Base-by-base conservation (phyloP, 2,888 invertebrate genomes). In the Conomelus anceps region DNA sequence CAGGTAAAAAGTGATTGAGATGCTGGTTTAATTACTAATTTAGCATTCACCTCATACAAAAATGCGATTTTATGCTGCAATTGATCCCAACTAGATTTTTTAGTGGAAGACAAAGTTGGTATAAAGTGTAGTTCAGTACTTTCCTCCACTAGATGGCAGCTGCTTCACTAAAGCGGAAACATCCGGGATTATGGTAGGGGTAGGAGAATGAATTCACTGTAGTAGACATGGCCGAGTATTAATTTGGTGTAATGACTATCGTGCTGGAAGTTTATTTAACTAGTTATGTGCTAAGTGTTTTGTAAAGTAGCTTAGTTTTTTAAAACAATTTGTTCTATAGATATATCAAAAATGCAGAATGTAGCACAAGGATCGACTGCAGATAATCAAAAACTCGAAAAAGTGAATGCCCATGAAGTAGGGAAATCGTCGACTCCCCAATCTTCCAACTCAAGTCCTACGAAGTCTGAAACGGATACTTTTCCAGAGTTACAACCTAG, bases 301-400 rank as follows among this genome's bases (percentile, higher is more conserved):
- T 92, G 91, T 91, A 92, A 91, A 91, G 89, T 91, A 92, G 92
- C 92, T 91, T 91, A 92, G 92, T 88, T 91, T 91, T 90, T 90
- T 90, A 90, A 90, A 89, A 90, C 89, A 90, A 89, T 91, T 90
- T 90, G 89, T 89, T 94, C 94, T 93, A 93, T 94, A 93, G 94
- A 94, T 95, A 95, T 95, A 95, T 95, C 95, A 96, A 97, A 96
- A 96, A 97, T 97, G 97, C 97, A 97, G 97, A 97, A 97, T 97
- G 97, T 96, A 95, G 96, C 96, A 96, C 96, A 96, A 95, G 95
- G 94, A 93, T 94, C 94, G 93, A 93, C 94, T 93, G 95, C 96
- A 95, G 96, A 96, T 95, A 96, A 95, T 95, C 95, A 96, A 95
- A 96, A 96, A 95, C 95, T 96, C 95, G 96, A 96, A 95, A 96